Base-by-base conservation (phyloP, 2,888 invertebrate genomes). In the Xanthia togata region DNA sequence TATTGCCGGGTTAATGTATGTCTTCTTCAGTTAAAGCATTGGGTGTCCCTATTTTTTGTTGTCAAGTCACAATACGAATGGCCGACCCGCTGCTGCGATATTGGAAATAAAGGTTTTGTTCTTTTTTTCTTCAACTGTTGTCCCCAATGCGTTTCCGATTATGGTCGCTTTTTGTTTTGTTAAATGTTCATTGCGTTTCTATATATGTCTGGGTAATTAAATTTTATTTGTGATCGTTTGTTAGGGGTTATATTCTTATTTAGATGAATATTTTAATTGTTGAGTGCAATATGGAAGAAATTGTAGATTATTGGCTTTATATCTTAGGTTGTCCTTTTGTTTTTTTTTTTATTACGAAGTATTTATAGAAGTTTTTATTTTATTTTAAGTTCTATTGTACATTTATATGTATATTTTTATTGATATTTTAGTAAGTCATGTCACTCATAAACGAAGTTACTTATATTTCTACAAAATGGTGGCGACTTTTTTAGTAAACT, bases 41-140 rank as follows among this genome's bases (percentile, higher is more conserved):
- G 95, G 95, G 95, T 95, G 95, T 95, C 94, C 96, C 91, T 94
- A 94, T 95, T 93, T 95, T 89, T 94, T 92, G 93, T 92, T 94
- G 95, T 94, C 95, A 91, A 90, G 88, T 89, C 84, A 88, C 88
- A 91, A 88, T 91, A 91, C 91, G 90, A 86, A 91, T 90, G 89
- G 93, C 85, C 91, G 89, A 91, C 95, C 95, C 87, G 94, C 95
- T 95, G 95, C 76, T 94, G 85, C 81, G 93, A 87, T 92, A 94
- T 94, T 91, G 93, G 91, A 92, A 93, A 93, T 91, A 91, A 88
- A 88, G 80, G 89, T 86, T 85, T 81, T 87, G 78, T 82, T 86
- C 1, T 0, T 11, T 55, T 35, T 60, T 73, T 76, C 76, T 78
- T 76, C 20, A 70, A 76, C 47, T 70, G 67, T 75, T 90, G 87